Evolutionary conservation across 2,113 vertebrate species (phyloP).

Genomic region (Hydropotes inermis): DNA sequence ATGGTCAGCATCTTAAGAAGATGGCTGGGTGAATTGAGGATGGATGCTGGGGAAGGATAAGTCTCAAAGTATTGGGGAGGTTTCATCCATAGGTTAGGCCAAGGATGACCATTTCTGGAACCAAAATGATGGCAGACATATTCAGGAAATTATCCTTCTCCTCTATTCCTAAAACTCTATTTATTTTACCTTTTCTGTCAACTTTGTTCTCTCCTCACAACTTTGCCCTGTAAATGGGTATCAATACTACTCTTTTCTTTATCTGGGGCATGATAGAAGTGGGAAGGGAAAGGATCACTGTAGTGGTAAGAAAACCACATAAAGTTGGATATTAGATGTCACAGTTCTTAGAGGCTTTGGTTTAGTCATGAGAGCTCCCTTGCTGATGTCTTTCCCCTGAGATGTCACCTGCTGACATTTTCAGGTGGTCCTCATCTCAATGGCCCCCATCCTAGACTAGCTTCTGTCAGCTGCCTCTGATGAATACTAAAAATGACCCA

Average conservation of each 20-base stretch:
- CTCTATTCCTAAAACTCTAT: background rate
- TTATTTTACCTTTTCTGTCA: background rate
- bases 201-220: background rate
- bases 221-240: background rate
- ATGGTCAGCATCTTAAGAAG: background rate
- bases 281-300: background rate
- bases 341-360: background rate
- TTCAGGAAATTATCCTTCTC: background rate
- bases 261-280: background rate
- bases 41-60: background rate
- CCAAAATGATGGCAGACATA: background rate
- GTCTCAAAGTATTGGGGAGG: background rate
- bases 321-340: background rate
- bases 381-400: background rate
- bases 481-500: background rate
- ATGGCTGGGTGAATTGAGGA: background rate
- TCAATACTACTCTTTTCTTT: background rate
- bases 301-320: conserved; percentile 7
- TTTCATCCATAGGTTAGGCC: background rate
- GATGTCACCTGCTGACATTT: background rate
- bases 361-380: background rate
- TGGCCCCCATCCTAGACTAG: background rate
- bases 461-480: background rate
- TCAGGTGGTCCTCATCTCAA: background rate
- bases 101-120: background rate